Evolutionary conservation across 2,797 vertebrate genomes (phyloP), one percentile per base, ranked within the genome.

Genomic region (Acrocephalus scirpaceus): DNA sequence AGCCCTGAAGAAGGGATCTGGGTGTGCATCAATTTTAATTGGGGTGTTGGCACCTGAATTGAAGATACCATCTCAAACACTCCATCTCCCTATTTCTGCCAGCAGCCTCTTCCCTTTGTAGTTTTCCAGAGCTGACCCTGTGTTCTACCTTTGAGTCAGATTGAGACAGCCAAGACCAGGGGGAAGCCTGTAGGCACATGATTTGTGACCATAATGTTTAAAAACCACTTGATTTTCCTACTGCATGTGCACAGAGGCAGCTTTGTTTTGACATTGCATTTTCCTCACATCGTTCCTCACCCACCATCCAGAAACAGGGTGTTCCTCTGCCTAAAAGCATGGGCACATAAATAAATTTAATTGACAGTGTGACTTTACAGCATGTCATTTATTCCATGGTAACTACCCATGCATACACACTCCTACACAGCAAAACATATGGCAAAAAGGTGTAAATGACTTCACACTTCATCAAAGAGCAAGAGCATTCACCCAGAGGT

Each of bases 241-340:
- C 36, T 73, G 36, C 60, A 56, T n/a, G 50, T 47, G 58, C 38
- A 50, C 30, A 78, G 72, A 80, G 86, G 62, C 79, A 90, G 92
- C 70, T 94, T 88, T 94, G 66, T 94, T 97, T 95, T 87, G 92
- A 85, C 77, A 97, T 27, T 2, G 2, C 48, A 25, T 84, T 47
- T 58, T 89, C 80, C 67, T 95, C 67, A 70, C 80, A 56, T 60
- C 18, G 26, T 47, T 91, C 48, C 17, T 62, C 80, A 76, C 71
- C 57, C 86, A 93, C 76, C 51, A 88, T 36, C 16, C 58, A 92
- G 83, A 91, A 93, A 85, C 51, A 88, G 83, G 83, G 85, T 79
- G 80, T 81, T 94, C 71, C 83, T 86, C 83, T 77, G 38, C 11
- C 44, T 89, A 29, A 86, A 69, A 86, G 42, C 50, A 86, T 5